Evolutionary conservation across 2,888 invertebrate species (phyloP).

Genomic region (Sclerodermus sp.): DNA sequence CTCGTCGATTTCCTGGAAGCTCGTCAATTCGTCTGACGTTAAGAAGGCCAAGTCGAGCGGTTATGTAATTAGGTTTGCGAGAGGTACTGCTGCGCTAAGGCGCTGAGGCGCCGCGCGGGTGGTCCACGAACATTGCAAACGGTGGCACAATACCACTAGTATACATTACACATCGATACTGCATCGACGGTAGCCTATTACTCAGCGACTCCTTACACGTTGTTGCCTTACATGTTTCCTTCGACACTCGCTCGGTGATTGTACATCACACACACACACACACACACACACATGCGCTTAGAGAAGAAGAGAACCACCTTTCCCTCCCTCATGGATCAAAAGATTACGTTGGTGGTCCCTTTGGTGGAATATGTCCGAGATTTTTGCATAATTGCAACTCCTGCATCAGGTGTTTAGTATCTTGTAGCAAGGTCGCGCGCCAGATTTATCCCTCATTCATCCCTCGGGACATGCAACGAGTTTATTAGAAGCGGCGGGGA

Average conservation of each 20-base stretch:
- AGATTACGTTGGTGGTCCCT: no score
- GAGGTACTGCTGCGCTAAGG: constrained; percentile 19
- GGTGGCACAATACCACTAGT: constrained; percentile 27
- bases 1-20: not conserved
- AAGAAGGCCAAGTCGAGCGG: constrained; percentile 19
- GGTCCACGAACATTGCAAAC: constrained; percentile 21
- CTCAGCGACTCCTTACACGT: no score
- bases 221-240: not conserved
- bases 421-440: constrained; percentile 20
- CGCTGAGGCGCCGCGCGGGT: constrained; percentile 20
- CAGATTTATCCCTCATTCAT: constrained; percentile 20
- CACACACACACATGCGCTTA: no score
- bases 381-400: no score
- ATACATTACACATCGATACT: constrained; percentile 1
- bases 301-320: no score
- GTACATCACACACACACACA: no score
- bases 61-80: constrained; percentile 28
- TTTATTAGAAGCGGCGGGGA: constrained; percentile 29
- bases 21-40: constrained; percentile 19
- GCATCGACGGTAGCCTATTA: no score
- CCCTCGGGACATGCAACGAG: constrained; percentile 19
- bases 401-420: constrained; percentile 22
- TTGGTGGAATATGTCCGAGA: no score
- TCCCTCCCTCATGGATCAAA: no score
- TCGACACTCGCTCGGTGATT: not conserved